Percentiles rank a stretch among this genome's conserved stretches.
Evolutionary conservation across 2,888 invertebrate genomes (phyloP).

Genomic region (Drosophila paracracens): DNA sequence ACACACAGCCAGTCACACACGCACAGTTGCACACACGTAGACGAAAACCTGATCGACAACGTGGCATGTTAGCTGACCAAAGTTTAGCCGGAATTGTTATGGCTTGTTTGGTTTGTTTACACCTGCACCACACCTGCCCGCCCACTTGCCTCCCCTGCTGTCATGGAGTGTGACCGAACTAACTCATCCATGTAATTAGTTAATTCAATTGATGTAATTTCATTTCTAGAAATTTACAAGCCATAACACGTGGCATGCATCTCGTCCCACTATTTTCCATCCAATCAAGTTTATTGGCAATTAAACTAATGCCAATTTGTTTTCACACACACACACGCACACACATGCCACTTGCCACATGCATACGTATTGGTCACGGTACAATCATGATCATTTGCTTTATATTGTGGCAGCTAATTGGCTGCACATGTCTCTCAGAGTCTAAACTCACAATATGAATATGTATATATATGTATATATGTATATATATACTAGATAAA

Average conservation of each 20-base stretch:
- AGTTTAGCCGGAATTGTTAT: background rate
- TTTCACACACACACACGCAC: constrained; percentile 20
- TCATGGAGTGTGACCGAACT: constrained; percentile 1
- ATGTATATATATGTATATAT: background rate
- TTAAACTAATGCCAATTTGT: constrained; percentile 74
- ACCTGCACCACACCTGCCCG: background rate
- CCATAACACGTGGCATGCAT: constrained; percentile 34
- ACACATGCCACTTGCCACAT: constrained; percentile 18
- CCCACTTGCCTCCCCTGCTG: background rate
- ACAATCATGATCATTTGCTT: constrained; percentile 16
- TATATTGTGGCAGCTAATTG: constrained; percentile 42
- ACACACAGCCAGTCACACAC: no score
- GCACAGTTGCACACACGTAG: background rate
- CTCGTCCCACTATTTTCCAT: background rate
- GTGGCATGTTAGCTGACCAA: background rate
- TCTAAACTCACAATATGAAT: constrained; percentile 5
- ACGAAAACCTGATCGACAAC: background rate
- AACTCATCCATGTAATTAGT: constrained; percentile 64
- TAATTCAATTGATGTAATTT: constrained; percentile 71
- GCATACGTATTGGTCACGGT: constrained; percentile 7
- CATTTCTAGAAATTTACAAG: constrained; percentile 56
- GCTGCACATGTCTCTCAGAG: constrained; percentile 26
- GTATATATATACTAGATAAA: background rate
- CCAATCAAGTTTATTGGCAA: constrained; percentile 50
- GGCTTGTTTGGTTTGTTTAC: background rate